A percentile compares a stretch with the other conserved stretches of the same genome.
Evolutionary conservation across 2,888 invertebrate species (phyloP).

Genomic region (Chymomyza amoena): DNA sequence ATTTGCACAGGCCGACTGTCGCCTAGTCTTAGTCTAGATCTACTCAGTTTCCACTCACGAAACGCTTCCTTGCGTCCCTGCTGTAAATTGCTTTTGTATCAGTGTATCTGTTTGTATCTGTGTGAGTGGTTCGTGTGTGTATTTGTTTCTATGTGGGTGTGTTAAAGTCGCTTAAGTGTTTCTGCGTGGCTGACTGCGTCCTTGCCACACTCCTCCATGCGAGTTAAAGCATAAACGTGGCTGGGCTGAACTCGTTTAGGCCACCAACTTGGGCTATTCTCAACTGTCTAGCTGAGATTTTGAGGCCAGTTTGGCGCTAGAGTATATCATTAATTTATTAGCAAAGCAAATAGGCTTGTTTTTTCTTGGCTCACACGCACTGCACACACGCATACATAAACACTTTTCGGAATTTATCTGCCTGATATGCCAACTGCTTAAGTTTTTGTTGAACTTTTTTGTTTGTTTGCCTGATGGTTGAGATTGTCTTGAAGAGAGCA

Average conservation of each 20-base stretch:
- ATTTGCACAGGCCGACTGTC: slow-evolving; percentile 24
- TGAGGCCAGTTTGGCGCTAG: slow-evolving; percentile 26
- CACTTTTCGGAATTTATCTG: neutral
- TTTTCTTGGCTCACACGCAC: slow-evolving; percentile 31
- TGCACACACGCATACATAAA: slow-evolving; percentile 17
- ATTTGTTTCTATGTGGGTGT: slow-evolving; percentile 14
- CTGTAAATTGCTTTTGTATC: slow-evolving; percentile 34
- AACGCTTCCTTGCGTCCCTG: slow-evolving; percentile 2
- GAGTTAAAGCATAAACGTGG: neutral
- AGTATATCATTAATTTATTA: slow-evolving; percentile 72
- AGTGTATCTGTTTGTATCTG: neutral
- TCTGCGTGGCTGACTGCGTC: slow-evolving; percentile 32
- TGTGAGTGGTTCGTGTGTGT: neutral
- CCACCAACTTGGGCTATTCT: neutral
- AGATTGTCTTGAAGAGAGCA: neutral
- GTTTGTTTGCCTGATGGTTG: neutral
- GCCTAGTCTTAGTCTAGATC: slow-evolving; percentile 7
- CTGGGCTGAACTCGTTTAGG: neutral
- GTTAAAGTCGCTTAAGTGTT: slow-evolving; percentile 50
- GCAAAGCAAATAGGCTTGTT: slow-evolving; percentile 64
- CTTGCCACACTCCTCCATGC: slow-evolving; percentile 2
- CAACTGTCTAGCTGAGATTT: neutral
- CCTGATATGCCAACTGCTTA: slow-evolving; percentile 2
- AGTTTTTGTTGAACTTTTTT: neutral
- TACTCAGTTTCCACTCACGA: neutral